Conservation (phyloP, 1,140 invertebrate genomes). For the Bombyx mandarina region DNA sequence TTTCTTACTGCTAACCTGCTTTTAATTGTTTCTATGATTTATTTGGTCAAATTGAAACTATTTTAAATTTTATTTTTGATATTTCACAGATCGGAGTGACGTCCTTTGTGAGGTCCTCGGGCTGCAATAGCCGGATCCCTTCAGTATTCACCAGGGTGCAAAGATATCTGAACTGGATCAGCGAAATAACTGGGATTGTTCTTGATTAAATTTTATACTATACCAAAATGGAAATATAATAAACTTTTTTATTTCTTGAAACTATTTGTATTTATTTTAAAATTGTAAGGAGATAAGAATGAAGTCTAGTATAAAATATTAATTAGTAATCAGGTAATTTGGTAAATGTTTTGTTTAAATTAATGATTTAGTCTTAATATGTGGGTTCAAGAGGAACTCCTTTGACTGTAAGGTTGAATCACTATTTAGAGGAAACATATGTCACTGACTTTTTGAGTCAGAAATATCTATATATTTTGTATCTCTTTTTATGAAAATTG, state of each 20-base stretch:
- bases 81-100: conserved; percentile 63
- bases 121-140: conserved; percentile 68
- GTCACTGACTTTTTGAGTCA: no score
- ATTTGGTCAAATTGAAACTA: conserved; percentile 5
- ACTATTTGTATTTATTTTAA: background rate
- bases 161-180: conserved; percentile 69
- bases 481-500: no score
- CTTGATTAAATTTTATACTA: conserved; percentile 18
- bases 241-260: background rate
- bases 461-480: no score
- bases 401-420: no score
- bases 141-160: conserved; percentile 72
- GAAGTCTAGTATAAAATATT: no score
- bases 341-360: no score
- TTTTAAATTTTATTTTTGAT: background rate
- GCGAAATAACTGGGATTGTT: conserved; percentile 59
- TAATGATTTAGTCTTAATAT: no score
- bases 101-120: conserved; percentile 60
- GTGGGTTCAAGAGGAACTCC: no score
- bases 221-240: background rate
- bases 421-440: no score
- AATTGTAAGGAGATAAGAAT: no score
- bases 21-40: background rate
- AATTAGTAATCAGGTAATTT: no score
- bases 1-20: conserved; percentile 1